phyloP scores from a whole-genome alignment of 2,888 invertebrate species.

The Alentia gelatinosa region DNA sequence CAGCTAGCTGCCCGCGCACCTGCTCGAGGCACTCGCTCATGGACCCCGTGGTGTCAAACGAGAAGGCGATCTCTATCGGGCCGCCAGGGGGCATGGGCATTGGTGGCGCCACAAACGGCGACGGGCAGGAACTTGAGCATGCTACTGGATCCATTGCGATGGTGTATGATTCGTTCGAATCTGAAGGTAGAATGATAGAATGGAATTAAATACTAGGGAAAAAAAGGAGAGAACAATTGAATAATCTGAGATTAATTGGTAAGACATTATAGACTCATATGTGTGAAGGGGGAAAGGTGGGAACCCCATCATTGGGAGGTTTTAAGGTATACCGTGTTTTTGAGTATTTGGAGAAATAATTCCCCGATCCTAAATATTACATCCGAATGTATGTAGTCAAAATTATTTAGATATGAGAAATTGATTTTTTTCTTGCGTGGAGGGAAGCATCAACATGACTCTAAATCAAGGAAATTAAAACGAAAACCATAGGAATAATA shows the following conservation, averaged over 20 bases:
- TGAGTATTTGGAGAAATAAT: too few relatives aligned
- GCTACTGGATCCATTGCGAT: neutral
- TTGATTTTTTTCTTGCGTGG: too few relatives aligned
- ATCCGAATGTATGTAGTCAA: too few relatives aligned
- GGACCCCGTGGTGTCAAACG: constrained; percentile 76
- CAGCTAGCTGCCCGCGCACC: constrained; percentile 71
- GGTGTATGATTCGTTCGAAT: neutral
- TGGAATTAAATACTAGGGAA: too few relatives aligned
- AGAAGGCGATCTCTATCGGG: constrained; percentile 72
- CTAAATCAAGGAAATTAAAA: too few relatives aligned
- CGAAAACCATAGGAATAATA: too few relatives aligned
- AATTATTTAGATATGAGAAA: too few relatives aligned
- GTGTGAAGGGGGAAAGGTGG: neutral
- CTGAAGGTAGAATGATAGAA: too few relatives aligned
- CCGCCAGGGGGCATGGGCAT: constrained; percentile 51
- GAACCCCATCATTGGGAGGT: neutral
- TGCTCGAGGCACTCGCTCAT: constrained; percentile 72
- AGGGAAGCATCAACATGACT: too few relatives aligned
- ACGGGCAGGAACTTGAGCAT: too few relatives aligned
- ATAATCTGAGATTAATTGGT: neutral
- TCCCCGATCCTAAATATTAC: too few relatives aligned
- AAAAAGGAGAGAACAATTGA: neutral
- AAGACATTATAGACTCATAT: neutral
- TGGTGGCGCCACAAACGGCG: neutral
- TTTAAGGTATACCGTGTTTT: too few relatives aligned